Evolutionary conservation across 2,113 vertebrate species (phyloP), one percentile per base, ranked within the genome.

Genomic region (Albula goreensis): DNA sequence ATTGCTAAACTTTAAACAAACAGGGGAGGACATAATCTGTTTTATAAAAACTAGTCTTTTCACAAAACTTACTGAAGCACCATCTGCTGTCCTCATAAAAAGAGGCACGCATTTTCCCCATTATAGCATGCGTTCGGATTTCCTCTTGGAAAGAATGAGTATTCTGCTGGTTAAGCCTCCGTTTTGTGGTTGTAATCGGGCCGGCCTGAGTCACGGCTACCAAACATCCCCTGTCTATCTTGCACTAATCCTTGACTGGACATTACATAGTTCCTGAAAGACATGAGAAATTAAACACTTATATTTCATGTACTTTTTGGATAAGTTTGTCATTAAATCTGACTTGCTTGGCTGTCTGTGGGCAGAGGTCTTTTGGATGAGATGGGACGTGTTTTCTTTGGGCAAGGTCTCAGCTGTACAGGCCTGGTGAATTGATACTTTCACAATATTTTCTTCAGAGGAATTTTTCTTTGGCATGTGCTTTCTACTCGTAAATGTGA

Each of bases 101-200:
- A 92, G 90, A 84, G 83, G 52, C 78, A 85, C 84, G 87, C 88
- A 85, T 89, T 92, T 93, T 91, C 91, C 90, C 51, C 91, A 88
- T 88, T 80, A 91, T 84, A 91, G 90, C 91, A 86, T 90, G 89
- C 51, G 90, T 87, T 87, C 89, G 89, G 92, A 93, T 94, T 91
- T 91, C 78, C 90, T 93, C 91, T 91, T 91, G 90, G 92, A 93
- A 93, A 94, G 89, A 92, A 93, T 90, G 86, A 93, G 87, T 87
- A 87, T 93, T 93, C 90, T 91, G 87, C 88, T 86, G 84, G 83
- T 85, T 93, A 92, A 94, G 93, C 91, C 89, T 85, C 51, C 31
- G 41, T 89, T 91, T 89, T 91, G 89, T 89, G 85, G 89, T 89
- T 77, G 89, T 91, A 87, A 87, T 90, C 86, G 85, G 85, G 90